Evolutionary conservation across 2,797 vertebrate genomes (phyloP), one percentile per base, ranked within the genome.

Genomic region (Enteromius unitaeniatus): DNA sequence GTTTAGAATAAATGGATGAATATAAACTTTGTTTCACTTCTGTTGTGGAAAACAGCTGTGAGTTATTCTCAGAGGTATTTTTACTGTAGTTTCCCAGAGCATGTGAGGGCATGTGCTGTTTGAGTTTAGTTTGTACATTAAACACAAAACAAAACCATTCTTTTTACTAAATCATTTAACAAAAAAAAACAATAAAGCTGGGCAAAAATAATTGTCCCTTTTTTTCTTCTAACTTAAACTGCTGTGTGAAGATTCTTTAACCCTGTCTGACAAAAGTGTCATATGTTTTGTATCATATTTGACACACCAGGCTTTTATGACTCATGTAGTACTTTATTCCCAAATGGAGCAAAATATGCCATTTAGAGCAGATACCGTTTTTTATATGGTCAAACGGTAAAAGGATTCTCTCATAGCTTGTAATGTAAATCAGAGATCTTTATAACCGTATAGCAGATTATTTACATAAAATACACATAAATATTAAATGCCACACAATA

Each of bases 41-140:
- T 67, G 45, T 23, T 51, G 19, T 67, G 77, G 62, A 34, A 74
- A 78, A 49, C 76, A 78, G 17, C 40, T 64, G 37, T 31, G 40
- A 47, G 55, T 67, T 23, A 23, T 23, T 40, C 45, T 68, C 14
- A 1, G 64, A 26, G 60, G 47, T 19, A 40, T 45, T n/a, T 78
- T 65, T 34, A 49, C 17, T 5, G 34, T 28, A 14, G 17, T 79
- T 67, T 23, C 19, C 6, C n/a, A 4, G 26, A 0, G 5, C 34
- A 28, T 28, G 31, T 69, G 47, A 55, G 47, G 9, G 3, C 34
- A 45, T 60, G 15, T 40, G 31, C 21, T 37, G 31, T 15, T 37
- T 53, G 47, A 64, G 37, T 31, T n/a, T 15, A 4, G 60, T 69
- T 79, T 72, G 10, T 31, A 31, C 10, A 70, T 19, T 70, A 42